Evolutionary conservation across 2,888 invertebrate genomes (phyloP), one percentile per base, ranked within the genome.

Genomic region (Palloptera scutellata): DNA sequence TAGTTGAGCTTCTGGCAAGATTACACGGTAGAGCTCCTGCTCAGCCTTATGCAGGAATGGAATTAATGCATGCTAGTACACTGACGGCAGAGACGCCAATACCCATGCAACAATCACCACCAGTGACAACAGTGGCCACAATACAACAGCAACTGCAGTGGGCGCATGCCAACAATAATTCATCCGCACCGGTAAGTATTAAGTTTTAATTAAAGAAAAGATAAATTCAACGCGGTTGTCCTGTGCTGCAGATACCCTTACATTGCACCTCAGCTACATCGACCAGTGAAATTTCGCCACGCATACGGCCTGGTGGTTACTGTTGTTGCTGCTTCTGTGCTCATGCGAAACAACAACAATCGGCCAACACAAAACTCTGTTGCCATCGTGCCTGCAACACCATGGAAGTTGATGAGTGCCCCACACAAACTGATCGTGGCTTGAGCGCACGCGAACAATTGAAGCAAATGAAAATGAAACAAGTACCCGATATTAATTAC

Each of bases 101-200:
- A n/a, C 2, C 15, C 13, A 61, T 53, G 11, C 61, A 53, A 41
- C 48, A 12, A 13, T 58, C 41, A n/a, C n/a, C 43, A 51, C 52
- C 54, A 51, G 30, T 40, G n/a, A 30, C 60, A 19, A 66, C 61
- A 8, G 61, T 68, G 10, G 75, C 78, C 12, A 70, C 76, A 11
- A 58, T 77, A n/a, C 67, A 72, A 19, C 75, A 78, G 43, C 76
- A 77, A 69, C 42, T 81, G 42, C 66, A 72, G n/a, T 82, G 83
- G 81, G 69, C 76, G 3, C 76, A 74, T 48, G 54, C 70, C 17
- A 55, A 58, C 13, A 69, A 66, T 55, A 70, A 41, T 0, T 11
- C 61, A 12, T 69, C 75, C 1, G 15, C 70, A 1, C 69, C 76
- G 30, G 77, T 77, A 73, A 72, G 71, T 61, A 52, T 43, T 15